Evolutionary conservation across 2,797 vertebrate species (phyloP).

Genomic region (Sylvilagus floridanus): DNA sequence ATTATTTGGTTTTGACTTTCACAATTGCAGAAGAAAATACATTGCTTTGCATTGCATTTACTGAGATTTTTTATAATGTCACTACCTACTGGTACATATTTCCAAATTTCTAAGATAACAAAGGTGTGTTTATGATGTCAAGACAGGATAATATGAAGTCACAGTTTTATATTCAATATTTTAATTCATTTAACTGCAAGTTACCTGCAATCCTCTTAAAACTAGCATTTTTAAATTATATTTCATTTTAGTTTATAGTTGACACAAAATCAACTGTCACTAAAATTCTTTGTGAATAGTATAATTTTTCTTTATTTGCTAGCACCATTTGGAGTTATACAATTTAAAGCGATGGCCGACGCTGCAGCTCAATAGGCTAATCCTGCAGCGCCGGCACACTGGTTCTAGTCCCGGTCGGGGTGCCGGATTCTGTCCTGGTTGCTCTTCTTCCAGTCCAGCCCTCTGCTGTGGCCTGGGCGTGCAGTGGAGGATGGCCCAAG

Average conservation of each 20-base stretch:
- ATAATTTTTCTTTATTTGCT: background rate
- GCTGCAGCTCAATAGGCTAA: too few relatives aligned
- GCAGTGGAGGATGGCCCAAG: too few relatives aligned
- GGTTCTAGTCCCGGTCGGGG: too few relatives aligned
- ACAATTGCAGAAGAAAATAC: background rate
- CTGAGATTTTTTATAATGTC: too few relatives aligned
- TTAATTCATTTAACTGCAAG: background rate
- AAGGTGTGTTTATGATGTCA: accelerated
- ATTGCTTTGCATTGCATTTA: background rate
- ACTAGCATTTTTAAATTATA: background rate
- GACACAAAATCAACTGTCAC: background rate
- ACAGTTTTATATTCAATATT: background rate
- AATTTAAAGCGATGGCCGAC: too few relatives aligned
- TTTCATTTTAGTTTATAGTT: background rate
- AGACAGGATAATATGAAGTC: accelerated
- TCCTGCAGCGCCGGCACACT: too few relatives aligned
- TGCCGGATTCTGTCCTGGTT: too few relatives aligned
- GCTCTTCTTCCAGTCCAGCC: too few relatives aligned
- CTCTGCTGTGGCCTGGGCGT: too few relatives aligned
- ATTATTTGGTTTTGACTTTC: background rate
- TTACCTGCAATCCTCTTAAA: background rate
- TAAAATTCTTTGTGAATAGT: background rate
- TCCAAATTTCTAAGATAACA: background rate
- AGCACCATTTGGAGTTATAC: too few relatives aligned
- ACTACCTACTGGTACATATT: background rate